Conservation (phyloP, 2,888 invertebrate species). For the Perithous albicinctus region DNA sequence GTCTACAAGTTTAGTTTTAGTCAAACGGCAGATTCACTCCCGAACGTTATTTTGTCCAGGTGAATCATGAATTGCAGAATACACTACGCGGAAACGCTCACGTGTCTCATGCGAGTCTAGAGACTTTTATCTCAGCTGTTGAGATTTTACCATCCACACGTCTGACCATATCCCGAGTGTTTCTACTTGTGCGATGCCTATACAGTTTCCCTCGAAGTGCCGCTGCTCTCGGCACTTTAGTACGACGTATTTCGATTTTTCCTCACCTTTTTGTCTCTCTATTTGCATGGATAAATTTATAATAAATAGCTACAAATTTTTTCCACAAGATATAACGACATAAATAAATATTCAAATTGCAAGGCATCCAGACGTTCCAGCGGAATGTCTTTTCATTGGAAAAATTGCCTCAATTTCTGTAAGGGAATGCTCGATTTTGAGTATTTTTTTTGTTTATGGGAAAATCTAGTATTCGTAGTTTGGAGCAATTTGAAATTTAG, state of each 20-base stretch:
- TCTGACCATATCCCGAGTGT: constrained; percentile 73
- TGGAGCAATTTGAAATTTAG: too few species aligned
- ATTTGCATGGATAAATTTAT: constrained; percentile 24
- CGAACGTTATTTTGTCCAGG: background rate
- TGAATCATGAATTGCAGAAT: background rate
- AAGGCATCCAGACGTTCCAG: too few species aligned
- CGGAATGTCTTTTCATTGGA: too few species aligned
- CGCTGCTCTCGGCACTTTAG: background rate
- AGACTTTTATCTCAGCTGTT: background rate
- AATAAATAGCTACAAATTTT: background rate
- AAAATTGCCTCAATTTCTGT: too few species aligned
- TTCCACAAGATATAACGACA: too few species aligned
- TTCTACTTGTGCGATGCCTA: constrained; percentile 79
- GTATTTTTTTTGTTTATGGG: too few species aligned
- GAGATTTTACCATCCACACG: constrained; percentile 63
- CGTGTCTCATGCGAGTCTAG: background rate
- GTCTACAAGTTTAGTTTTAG: too few species aligned
- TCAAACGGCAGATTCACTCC: background rate
- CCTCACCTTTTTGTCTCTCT: background rate
- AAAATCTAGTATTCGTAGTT: too few species aligned
- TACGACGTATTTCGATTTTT: background rate
- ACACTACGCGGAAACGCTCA: background rate
- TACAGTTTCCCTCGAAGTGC: constrained; percentile 53
- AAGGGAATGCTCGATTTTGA: too few species aligned
- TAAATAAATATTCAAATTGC: too few species aligned